Evolutionary conservation across 2,797 vertebrate genomes (phyloP).

Genomic region (Darevskia nairensis): DNA sequence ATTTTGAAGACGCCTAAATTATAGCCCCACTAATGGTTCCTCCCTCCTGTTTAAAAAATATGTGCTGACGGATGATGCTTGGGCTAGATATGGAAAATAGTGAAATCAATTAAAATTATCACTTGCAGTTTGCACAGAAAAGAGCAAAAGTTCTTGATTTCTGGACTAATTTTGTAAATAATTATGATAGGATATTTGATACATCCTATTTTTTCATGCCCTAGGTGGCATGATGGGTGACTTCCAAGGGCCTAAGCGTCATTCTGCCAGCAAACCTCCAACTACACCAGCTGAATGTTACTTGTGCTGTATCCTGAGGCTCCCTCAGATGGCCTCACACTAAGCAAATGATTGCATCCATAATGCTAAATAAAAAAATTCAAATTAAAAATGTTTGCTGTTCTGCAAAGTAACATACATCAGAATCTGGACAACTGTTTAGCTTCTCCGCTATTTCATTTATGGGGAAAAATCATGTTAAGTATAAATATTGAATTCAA

Average conservation of each 20-base stretch:
- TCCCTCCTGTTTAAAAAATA: background rate
- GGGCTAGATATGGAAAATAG: background rate
- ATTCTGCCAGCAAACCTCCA: too few species aligned
- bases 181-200: background rate
- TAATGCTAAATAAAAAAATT: background rate
- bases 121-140: background rate
- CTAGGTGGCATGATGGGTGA: too few species aligned
- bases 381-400: background rate
- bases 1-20: conserved; percentile 32
- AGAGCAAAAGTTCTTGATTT: background rate
- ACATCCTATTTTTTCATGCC: too few species aligned
- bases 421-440: background rate
- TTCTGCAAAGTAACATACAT: background rate
- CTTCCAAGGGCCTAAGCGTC: too few species aligned
- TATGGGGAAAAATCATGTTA: background rate
- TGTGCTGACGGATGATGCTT: background rate
- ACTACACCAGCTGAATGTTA: too few species aligned
- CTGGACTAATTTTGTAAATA: background rate
- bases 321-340: too few species aligned
- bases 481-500: conserved; percentile 6
- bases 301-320: too few species aligned
- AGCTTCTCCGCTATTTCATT: conserved; percentile 1
- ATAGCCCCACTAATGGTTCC: conserved; percentile 5
- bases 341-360: too few species aligned
- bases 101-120: background rate